Conservation (phyloP, 2,797 vertebrate species). For the Phrynocephalus forsythii region DNA sequence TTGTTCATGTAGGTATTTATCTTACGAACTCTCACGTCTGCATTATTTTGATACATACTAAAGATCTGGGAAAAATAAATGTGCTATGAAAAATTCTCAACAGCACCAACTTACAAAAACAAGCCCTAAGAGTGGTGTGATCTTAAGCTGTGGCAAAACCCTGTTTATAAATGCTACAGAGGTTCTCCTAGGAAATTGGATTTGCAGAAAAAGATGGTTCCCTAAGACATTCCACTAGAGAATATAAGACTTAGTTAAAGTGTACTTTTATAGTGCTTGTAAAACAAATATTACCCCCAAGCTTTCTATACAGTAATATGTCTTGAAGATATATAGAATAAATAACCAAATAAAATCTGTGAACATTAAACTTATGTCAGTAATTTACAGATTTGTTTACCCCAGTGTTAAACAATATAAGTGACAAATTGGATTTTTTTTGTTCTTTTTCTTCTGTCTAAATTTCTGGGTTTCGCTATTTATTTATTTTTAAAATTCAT, state of each 20-base stretch:
- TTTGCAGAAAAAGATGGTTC: conserved; percentile 14
- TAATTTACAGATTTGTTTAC: conserved; percentile 10
- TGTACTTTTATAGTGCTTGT: background rate
- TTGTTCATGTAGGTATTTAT: conserved; percentile 14
- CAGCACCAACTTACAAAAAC: background rate
- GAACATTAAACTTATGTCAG: background rate
- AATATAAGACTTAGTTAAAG: conserved; percentile 1
- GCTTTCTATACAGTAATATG: conserved; percentile 26
- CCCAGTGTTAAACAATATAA: conserved; percentile 24
- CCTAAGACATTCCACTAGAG: background rate
- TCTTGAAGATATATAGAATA: conserved; percentile 23
- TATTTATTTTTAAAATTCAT: conserved; percentile 6
- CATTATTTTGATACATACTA: conserved; percentile 7
- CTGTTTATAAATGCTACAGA: conserved; percentile 2
- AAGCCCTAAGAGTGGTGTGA: background rate
- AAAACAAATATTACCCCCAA: background rate
- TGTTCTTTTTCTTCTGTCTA: background rate
- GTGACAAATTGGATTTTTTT: background rate
- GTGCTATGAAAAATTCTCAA: conserved; percentile 2
- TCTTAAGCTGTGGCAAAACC: conserved; percentile 1
- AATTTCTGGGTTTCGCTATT: conserved; percentile 1
- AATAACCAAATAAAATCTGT: background rate
- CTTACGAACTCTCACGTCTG: conserved; percentile 9
- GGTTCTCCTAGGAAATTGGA: conserved; percentile 15
- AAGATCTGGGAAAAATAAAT: conserved; percentile 12